Evolutionary conservation across 2,113 vertebrate species (phyloP), one percentile per base, ranked within the genome.

Genomic region (Nothobranchius furzeri): DNA sequence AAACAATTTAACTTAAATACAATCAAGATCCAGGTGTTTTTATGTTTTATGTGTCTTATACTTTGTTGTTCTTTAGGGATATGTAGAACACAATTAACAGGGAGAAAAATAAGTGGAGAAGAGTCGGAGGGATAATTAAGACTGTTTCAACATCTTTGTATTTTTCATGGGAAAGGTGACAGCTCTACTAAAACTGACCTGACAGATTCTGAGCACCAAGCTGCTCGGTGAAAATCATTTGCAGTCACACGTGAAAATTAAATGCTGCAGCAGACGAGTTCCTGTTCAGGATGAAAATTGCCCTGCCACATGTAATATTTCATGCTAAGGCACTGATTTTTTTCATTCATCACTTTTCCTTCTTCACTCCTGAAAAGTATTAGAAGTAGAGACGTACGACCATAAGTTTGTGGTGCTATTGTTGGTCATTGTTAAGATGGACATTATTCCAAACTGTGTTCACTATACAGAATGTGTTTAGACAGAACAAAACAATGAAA

Each of bases 291-390:
- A 83, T 90, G 85, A 84, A 92, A 91, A 92, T 92, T 92, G 87
- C 73, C 75, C 88, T 90, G 90, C 84, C 92, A 91, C 83, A 85
- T 89, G 78, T 78, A 87, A 90, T 90, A 88, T 79, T 83, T 91
- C 86, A 85, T 68, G 72, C 58, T 12, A 73, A 82, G 57, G 61
- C 60, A 61, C 46, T 17, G 24, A 71, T 20, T 70, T 68, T 63
- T 61, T 67, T 68, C 62, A 77, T 63, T 75, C 67, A 78, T 61
- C 65, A 20, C 65, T 77, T 84, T 71, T 63, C 81, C 49, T 78
- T 17, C 52, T 78, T 66, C 14, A 14, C 55, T 30, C 30, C 30
- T 66, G 17, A 75, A 77, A 81, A 49, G 9, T 64, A 75, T 75
- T 69, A 47, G 50, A n/a, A n/a, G 25, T 25, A 24, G 54, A 63